A percentile compares a stretch with the other conserved stretches of the same genome.
Conservation (phyloP, 2,113 vertebrate species). For the Xenus cinereus region DNA sequence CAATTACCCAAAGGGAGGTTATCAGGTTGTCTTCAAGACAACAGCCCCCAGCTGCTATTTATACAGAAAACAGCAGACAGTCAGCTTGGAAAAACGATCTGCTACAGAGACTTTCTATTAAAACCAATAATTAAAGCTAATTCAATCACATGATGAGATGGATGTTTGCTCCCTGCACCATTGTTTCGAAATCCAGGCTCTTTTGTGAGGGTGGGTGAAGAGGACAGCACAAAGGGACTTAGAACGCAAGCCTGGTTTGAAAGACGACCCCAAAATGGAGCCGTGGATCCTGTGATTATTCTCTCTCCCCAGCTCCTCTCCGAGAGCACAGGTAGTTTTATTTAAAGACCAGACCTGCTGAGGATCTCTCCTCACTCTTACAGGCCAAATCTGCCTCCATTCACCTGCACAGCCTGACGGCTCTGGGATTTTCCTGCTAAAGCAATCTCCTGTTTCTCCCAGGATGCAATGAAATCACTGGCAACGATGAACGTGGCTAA, state of each 20-base stretch:
- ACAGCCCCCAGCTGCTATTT: conserved; percentile 35
- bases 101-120: conserved; percentile 3
- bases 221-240: neutral
- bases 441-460: neutral
- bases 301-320: neutral
- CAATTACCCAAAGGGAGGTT: neutral
- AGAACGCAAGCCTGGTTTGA: neutral
- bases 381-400: neutral
- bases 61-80: neutral
- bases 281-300: rapidly evolving
- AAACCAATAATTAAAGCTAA: conserved; percentile 36
- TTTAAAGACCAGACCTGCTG: neutral
- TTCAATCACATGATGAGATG: neutral
- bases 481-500: rapidly evolving
- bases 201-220: neutral
- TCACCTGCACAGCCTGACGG: too few relatives aligned
- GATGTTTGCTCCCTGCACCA: neutral
- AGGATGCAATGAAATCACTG: rapidly evolving
- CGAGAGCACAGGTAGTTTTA: neutral
- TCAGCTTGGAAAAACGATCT: neutral
- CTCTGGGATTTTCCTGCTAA: neutral
- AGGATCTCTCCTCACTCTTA: neutral
- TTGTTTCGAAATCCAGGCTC: neutral
- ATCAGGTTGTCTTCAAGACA: neutral
- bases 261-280: neutral